Conservation (phyloP, 2,113 vertebrate genomes). For the Isurus oxyrinchus region DNA sequence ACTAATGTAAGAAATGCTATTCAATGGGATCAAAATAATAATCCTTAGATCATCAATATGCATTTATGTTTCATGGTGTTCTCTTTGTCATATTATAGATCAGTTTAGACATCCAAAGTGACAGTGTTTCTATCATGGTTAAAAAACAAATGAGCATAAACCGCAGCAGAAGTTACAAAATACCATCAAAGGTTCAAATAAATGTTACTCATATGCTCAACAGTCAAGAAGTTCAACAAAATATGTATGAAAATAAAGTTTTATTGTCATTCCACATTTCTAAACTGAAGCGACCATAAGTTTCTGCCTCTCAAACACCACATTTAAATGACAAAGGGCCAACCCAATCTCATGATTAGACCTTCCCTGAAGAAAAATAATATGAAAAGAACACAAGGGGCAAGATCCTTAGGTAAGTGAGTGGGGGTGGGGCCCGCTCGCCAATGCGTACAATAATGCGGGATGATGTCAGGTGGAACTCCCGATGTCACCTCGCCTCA, state of each 20-base stretch:
- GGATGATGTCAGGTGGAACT: no score
- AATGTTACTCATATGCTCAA: neutral
- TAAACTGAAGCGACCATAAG: neutral
- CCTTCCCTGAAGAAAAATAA: neutral
- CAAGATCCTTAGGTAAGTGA: no score
- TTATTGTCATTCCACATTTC: neutral
- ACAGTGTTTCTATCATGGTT: neutral
- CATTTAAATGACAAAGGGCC: neutral
- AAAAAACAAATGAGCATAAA: neutral
- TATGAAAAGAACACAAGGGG: neutral
- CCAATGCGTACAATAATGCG: no score
- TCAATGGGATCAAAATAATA: neutral
- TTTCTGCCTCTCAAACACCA: neutral
- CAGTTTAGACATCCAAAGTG: neutral
- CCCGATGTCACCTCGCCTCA: no score
- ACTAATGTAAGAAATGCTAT: neutral
- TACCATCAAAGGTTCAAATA: neutral
- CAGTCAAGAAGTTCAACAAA: neutral
- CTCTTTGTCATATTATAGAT: neutral
- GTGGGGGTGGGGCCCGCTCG: no score
- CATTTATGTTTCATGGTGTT: neutral
- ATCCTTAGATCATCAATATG: neutral
- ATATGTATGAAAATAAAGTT: neutral
- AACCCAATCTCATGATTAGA: neutral
- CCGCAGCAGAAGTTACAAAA: neutral